Evolutionary conservation across 2,888 invertebrate genomes (phyloP), one percentile per base, ranked within the genome.

Genomic region (Pediacus dermestoides): DNA sequence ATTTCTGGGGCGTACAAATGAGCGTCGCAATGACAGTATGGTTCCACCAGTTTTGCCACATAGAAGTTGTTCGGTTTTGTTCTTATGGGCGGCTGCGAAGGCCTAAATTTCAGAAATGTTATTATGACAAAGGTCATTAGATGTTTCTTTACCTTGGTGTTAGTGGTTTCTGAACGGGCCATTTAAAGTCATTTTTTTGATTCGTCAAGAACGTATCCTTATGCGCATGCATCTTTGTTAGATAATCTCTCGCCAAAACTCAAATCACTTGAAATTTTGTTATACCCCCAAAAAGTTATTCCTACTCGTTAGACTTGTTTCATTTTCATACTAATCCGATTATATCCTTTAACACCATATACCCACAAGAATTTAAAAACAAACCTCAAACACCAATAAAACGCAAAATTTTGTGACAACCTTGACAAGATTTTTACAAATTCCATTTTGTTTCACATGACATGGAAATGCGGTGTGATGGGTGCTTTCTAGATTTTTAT

Each of bases 21-120:
- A 0, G 72, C 73, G 46, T 80, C 78, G 65, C 82, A 82, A 58
- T 78, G 76, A 53, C 81, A 82, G 55, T 78, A 78, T 0, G 78
- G 77, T 1, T 78, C 77, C 2, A 78, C 76, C 1, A 76, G 70
- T 6, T 74, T 71, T 1, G 73, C 74, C n/a, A 70, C 65, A 44
- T 70, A 73, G 36, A 72, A 68, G 15, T 68, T 61, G 2, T 65
- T 58, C 0, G 74, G 74, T 33, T 70, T 68, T 2, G 74, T 70
- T 4, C 73, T 74, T 4, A 66, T 61, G 0, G 80, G 79, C 0
- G 81, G 81, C 57, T 78, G 74, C 30, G 77, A 73, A 50, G 80
- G 79, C 57, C 80, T 78, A 52, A 14, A 48, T 42, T 11, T 27
- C 23, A 15, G 8, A 38, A 10, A 34, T 14, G 6, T 14, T 33